Percentiles rank a stretch among this genome's conserved stretches.
Evolutionary conservation across 2,113 vertebrate species (phyloP).

Genomic region (Parotia lawesii): DNA sequence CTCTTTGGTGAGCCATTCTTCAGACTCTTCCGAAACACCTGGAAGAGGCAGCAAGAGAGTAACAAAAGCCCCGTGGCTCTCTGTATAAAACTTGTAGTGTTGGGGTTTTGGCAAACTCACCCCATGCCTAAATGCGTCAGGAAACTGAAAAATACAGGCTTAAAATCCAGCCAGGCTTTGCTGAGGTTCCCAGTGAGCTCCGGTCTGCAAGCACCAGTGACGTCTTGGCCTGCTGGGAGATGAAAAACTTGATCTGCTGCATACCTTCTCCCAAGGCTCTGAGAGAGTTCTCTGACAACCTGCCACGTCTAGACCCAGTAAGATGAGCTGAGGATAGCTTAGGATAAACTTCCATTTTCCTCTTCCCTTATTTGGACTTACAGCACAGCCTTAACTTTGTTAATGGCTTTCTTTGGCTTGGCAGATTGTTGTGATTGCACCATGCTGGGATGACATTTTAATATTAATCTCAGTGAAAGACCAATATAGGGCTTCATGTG

Average conservation of each 20-base stretch:
- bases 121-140: neutral
- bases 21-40: neutral
- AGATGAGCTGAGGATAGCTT: constrained; percentile 25
- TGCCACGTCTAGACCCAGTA: neutral
- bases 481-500: neutral
- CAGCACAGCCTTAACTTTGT: neutral
- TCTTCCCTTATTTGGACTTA: constrained; percentile 24
- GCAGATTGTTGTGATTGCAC: neutral
- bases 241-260: neutral
- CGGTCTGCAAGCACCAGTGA: neutral
- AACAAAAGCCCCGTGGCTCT: neutral
- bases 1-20: rapidly evolving
- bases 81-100: neutral
- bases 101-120: neutral
- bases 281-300: neutral
- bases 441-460: neutral
- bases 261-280: neutral
- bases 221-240: neutral
- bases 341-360: constrained; percentile 7
- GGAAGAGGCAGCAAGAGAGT: neutral
- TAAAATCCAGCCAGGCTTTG: neutral
- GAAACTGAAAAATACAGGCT: neutral
- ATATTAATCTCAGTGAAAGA: neutral
- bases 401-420: neutral
- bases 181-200: neutral